Percentiles rank a stretch among this genome's conserved stretches.
Evolutionary conservation across 2,797 vertebrate species (phyloP).

Genomic region (Adelosebastes latens): DNA sequence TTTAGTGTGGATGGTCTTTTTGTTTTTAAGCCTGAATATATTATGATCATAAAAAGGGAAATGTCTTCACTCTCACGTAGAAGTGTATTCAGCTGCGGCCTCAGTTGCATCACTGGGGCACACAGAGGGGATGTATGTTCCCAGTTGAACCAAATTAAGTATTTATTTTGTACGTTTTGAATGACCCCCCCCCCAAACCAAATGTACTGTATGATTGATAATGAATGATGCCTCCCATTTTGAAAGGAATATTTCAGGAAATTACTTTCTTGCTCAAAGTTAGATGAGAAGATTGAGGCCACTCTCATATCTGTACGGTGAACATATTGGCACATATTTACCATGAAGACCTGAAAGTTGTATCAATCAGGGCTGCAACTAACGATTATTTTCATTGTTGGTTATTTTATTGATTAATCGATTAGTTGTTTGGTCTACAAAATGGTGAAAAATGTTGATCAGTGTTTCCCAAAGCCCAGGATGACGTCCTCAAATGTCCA

Average conservation of each 20-base stretch:
- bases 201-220: slow-evolving; percentile 28
- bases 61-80: slow-evolving; percentile 45
- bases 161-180: slow-evolving; percentile 61
- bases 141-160: slow-evolving; percentile 69
- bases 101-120: slow-evolving; percentile 2
- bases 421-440: too few species aligned
- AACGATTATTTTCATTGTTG: accelerated
- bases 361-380: too few species aligned
- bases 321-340: background rate
- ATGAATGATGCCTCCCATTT: slow-evolving; percentile 15
- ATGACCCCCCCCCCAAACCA: slow-evolving; percentile 47
- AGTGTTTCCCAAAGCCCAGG: too few species aligned
- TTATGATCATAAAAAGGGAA: slow-evolving; percentile 80
- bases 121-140: slow-evolving; percentile 32
- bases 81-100: slow-evolving; percentile 13
- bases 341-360: accelerated
- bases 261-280: background rate
- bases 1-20: slow-evolving; percentile 42
- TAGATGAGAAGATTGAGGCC: background rate
- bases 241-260: background rate
- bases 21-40: slow-evolving; percentile 51
- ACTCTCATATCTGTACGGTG: background rate
- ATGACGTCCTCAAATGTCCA: too few species aligned
- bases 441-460: too few species aligned
- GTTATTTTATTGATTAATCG: too few species aligned